These are phyloP conservation scores for Elegia similella DNA, from an alignment of 2,888 invertebrate species.

Conservation along the genomic window DNA sequence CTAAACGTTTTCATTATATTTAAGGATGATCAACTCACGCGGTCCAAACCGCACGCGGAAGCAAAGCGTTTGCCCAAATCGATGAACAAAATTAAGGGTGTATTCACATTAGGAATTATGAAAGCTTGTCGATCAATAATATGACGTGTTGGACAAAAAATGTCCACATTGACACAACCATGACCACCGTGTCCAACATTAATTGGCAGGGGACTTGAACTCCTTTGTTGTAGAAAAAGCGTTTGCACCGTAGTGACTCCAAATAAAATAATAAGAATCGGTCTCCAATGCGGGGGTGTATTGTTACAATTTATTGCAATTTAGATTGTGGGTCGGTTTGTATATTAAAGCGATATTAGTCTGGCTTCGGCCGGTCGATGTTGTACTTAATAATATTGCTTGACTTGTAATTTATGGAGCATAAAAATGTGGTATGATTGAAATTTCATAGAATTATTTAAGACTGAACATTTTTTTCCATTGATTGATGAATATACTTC, in stretches of 20 bases:
- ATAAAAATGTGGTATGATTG: too few relatives aligned
- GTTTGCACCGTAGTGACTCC: constrained; percentile 61
- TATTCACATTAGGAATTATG: constrained; percentile 11
- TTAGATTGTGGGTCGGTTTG: constrained; percentile 31
- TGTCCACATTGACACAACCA: constrained; percentile 63
- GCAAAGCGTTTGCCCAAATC: background rate
- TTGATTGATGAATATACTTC: too few relatives aligned
- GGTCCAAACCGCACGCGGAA: background rate
- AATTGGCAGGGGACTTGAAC: constrained; percentile 75
- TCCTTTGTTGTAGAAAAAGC: constrained; percentile 55
- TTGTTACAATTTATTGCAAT: constrained; percentile 42
- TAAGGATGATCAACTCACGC: background rate
- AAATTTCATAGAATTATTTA: too few relatives aligned
- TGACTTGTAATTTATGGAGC: too few relatives aligned
- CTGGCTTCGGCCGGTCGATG: constrained; percentile 23
- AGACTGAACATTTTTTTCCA: too few relatives aligned
- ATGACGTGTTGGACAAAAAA: constrained; percentile 42
- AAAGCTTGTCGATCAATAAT: constrained; percentile 38
- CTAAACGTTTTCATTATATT: background rate
- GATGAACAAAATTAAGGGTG: background rate
- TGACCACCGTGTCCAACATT: constrained; percentile 76
- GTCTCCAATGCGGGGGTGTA: constrained; percentile 66
- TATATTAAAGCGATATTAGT: constrained; percentile 16
- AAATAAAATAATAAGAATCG: constrained; percentile 70
- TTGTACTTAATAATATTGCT: background rate